These are phyloP conservation scores for Pachyrhynchus sulphureomaculatus DNA, from an alignment of 1,140 invertebrate genomes.

Conservation along the genomic window DNA sequence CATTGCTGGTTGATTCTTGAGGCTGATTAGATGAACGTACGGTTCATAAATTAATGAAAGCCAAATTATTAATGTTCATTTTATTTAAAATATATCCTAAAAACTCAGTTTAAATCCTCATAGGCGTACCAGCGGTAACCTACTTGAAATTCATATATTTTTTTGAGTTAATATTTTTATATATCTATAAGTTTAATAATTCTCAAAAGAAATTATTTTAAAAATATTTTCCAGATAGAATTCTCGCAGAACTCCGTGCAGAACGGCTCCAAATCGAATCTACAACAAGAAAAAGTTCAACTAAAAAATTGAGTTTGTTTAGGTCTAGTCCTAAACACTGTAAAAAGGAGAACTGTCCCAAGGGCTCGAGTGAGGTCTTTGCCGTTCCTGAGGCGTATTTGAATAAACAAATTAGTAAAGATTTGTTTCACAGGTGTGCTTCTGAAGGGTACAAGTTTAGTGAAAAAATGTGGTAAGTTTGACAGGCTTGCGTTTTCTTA, in stretches of 20 bases:
- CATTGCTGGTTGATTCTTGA: too few relatives aligned
- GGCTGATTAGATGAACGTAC: too few relatives aligned
- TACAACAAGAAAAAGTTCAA: not conserved
- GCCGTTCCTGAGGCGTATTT: conserved; percentile 48
- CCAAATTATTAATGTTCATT: too few relatives aligned
- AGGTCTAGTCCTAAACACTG: not conserved
- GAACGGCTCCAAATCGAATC: not conserved
- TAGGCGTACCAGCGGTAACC: too few relatives aligned
- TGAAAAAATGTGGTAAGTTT: conserved; percentile 2
- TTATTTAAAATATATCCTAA: too few relatives aligned
- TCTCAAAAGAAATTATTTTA: too few relatives aligned
- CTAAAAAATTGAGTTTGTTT: conserved; percentile 15
- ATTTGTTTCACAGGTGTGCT: conserved; percentile 32
- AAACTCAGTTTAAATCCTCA: too few relatives aligned
- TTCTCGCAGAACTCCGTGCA: conserved; percentile 6
- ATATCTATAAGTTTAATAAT: too few relatives aligned
- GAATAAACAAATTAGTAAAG: conserved; percentile 46
- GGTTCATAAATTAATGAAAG: too few relatives aligned
- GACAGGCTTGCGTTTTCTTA: too few relatives aligned
- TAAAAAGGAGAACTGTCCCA: conserved; percentile 8
- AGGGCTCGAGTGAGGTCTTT: conserved; percentile 44
- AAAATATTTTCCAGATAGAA: conserved; percentile 13
- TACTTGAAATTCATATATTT: too few relatives aligned
- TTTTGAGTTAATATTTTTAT: too few relatives aligned
- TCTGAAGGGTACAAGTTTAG: conserved; percentile 5